These are phyloP conservation scores for Diadumene lineata DNA, from an alignment of 92 coral and sea anemone genomes.

Conservation along the genomic window DNA sequence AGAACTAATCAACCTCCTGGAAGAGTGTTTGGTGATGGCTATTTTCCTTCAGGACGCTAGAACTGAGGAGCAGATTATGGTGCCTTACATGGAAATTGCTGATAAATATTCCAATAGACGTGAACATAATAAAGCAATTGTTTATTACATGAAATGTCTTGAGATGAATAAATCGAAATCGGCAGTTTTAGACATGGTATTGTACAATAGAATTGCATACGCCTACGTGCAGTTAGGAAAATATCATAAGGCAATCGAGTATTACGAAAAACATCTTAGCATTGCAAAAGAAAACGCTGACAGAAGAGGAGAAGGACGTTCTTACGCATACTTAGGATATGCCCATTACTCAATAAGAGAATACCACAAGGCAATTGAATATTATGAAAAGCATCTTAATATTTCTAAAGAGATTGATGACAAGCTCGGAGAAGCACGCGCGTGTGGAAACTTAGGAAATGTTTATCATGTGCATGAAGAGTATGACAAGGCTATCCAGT, in stretches of 20 bases:
- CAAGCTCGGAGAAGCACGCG: background rate
- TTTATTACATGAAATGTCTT: background rate
- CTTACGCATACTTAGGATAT: background rate
- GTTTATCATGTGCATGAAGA: background rate
- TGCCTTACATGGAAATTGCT: background rate
- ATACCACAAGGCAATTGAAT: no score
- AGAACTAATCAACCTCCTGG: background rate
- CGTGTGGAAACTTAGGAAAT: background rate
- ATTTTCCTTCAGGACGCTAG: no score
- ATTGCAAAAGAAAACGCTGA: background rate
- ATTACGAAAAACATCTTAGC: no score
- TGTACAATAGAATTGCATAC: background rate
- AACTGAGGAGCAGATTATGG: no score
- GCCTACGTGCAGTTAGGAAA: slow-evolving; percentile 4
- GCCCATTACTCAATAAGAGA: background rate
- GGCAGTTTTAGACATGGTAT: no score
- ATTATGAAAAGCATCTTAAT: background rate
- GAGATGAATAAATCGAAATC: background rate
- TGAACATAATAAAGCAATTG: background rate
- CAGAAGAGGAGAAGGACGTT: background rate
- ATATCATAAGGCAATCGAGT: background rate
- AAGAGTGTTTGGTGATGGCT: slow-evolving; percentile 4
- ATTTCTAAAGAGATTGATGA: background rate
- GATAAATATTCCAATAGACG: background rate
- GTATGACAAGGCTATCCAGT: background rate